Evolutionary conservation across 2,888 invertebrate species (phyloP).

Genomic region (Torymus texanus): DNA sequence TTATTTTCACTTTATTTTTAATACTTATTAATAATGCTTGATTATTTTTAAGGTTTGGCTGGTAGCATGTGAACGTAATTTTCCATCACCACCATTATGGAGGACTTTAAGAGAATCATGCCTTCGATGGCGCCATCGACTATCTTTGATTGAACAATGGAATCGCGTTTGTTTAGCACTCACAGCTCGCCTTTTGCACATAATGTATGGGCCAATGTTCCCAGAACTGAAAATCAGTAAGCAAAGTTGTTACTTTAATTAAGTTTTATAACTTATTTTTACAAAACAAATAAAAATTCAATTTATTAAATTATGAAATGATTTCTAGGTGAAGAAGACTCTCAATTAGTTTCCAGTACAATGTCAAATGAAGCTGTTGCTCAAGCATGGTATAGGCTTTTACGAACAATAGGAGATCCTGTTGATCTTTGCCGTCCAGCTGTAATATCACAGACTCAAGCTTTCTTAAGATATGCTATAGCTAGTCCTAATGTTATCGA

Average conservation of each 20-base stretch:
- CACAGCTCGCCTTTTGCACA: conserved; percentile 87
- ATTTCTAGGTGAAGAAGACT: conserved; percentile 88
- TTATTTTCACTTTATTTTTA: conserved; percentile 3
- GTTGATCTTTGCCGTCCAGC: conserved; percentile 93
- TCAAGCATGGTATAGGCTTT: conserved; percentile 96
- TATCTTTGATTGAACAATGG: conserved; percentile 96
- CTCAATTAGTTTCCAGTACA: conserved; percentile 85
- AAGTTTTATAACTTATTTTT: conserved; percentile 8
- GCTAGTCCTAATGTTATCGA: conserved; percentile 87
- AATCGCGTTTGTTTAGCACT: conserved; percentile 93
- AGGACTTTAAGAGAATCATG: conserved; percentile 95
- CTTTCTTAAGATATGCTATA: conserved; percentile 87
- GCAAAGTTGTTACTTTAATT: conserved; percentile 61
- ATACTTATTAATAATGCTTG: conserved; percentile 25
- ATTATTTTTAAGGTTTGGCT: conserved; percentile 79
- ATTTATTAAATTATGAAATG: conserved; percentile 4
- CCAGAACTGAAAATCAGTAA: conserved; percentile 87
- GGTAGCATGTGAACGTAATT: conserved; percentile 86
- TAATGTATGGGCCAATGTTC: conserved; percentile 92
- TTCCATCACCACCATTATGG: conserved; percentile 97
- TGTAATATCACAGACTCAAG: conserved; percentile 83
- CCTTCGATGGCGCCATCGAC: conserved; percentile 94
- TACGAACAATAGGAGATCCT: conserved; percentile 96
- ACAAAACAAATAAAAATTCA: neutral
- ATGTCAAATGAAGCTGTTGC: conserved; percentile 94